A percentile compares a stretch with the other conserved stretches of the same genome.
Conservation (phyloP, 2,113 vertebrate genomes). For the Oreochromis spilurus region DNA sequence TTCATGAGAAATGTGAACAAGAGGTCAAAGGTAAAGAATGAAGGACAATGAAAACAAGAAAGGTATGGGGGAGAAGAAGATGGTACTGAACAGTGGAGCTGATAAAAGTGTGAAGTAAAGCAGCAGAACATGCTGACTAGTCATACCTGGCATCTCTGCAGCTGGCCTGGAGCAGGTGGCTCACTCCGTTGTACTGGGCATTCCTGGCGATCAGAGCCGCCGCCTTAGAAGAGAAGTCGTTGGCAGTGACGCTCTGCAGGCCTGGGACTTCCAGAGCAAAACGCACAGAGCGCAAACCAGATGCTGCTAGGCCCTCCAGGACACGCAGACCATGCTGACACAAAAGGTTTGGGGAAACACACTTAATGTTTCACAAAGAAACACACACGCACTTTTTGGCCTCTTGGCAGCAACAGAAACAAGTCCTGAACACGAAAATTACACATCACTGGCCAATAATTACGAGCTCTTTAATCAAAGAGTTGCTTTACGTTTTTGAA, state of each 20-base stretch:
- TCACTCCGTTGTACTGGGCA: constrained; percentile 76
- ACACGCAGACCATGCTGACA: constrained; percentile 69
- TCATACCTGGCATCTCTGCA: constrained; percentile 84
- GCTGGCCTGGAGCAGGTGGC: constrained; percentile 76
- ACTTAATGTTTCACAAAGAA: not conserved
- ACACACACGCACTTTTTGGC: not conserved
- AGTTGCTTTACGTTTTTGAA: not conserved
- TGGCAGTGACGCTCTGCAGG: constrained; percentile 80
- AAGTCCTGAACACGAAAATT: not conserved
- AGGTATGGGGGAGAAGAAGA: not conserved
- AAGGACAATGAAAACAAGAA: not conserved
- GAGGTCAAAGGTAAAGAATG: not conserved
- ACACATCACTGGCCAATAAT: accelerated
- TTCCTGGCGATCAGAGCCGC: constrained; percentile 80
- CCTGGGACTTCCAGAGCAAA: constrained; percentile 89
- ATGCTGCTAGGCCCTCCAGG: constrained; percentile 87
- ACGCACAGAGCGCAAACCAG: constrained; percentile 86
- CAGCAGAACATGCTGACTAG: not conserved
- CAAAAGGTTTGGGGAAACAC: not conserved
- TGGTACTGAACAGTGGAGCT: not conserved
- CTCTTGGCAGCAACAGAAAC: not conserved
- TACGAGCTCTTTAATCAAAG: not conserved
- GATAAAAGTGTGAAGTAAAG: not conserved
- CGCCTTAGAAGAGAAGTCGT: constrained; percentile 82
- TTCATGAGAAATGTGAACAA: not conserved